Conservation (phyloP, 1,140 invertebrate genomes). For the Drosophila teissieri region DNA sequence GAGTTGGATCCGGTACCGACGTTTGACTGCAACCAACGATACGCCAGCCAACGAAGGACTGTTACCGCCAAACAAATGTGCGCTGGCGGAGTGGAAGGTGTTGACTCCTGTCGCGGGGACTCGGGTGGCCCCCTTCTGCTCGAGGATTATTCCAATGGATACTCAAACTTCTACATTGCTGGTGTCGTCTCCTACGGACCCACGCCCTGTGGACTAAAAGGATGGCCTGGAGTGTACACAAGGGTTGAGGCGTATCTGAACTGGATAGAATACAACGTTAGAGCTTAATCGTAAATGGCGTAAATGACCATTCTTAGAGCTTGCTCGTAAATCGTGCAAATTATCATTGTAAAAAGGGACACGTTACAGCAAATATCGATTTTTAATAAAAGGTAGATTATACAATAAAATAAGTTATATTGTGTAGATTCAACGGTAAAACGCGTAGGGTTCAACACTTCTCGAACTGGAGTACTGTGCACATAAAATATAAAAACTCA, state of each 20-base stretch:
- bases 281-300: slow-evolving; percentile 18
- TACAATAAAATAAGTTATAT: slow-evolving; percentile 69
- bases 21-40: slow-evolving; percentile 48
- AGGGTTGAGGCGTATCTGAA: slow-evolving; percentile 88
- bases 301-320: not conserved
- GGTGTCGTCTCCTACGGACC: slow-evolving; percentile 92
- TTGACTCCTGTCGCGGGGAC: slow-evolving; percentile 86
- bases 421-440: slow-evolving; percentile 46
- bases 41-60: slow-evolving; percentile 48
- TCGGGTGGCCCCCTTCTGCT: slow-evolving; percentile 86
- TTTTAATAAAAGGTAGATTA: slow-evolving; percentile 65
- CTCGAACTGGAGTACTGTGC: slow-evolving; percentile 45
- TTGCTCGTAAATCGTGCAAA: no score
- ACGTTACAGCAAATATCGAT: slow-evolving; percentile 25
- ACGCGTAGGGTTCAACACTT: slow-evolving; percentile 46
- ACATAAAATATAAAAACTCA: slow-evolving; percentile 51
- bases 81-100: slow-evolving; percentile 87
- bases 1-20: slow-evolving; percentile 48
- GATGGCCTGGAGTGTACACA: slow-evolving; percentile 92
- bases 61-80: slow-evolving; percentile 85
- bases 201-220: slow-evolving; percentile 88
- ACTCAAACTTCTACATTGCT: slow-evolving; percentile 83
- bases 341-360: not conserved
- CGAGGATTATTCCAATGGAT: slow-evolving; percentile 45
- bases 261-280: slow-evolving; percentile 88